Percentiles rank a stretch among this genome's conserved stretches.
phyloP scores from a whole-genome alignment of 2,113 vertebrate species.

The Leptosomus discolor region DNA sequence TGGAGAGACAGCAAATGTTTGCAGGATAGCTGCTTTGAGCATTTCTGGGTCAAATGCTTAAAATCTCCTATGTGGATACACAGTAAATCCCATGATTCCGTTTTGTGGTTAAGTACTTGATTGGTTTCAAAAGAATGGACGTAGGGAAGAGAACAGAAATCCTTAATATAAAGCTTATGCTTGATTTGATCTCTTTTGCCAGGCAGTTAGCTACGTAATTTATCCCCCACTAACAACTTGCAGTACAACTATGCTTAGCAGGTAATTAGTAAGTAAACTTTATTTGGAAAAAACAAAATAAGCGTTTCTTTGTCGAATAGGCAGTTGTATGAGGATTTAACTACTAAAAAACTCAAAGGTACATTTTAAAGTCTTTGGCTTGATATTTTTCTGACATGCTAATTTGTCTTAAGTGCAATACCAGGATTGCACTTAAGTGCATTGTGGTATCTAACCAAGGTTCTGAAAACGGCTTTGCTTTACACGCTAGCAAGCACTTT shows the following conservation, averaged over 20 bases:
- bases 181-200: background rate
- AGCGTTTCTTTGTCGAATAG: background rate
- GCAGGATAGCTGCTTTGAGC: background rate
- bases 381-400: background rate
- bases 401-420: background rate
- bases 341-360: background rate
- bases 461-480: background rate
- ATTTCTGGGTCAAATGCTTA: background rate
- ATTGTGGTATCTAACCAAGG: background rate
- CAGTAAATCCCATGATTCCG: background rate
- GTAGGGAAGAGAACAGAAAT: background rate
- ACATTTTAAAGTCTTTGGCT: background rate
- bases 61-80: background rate
- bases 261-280: constrained; percentile 28
- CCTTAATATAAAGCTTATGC: background rate
- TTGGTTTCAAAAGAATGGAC: background rate
- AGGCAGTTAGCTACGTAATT: constrained; percentile 9
- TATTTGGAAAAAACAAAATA: background rate
- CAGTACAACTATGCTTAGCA: background rate
- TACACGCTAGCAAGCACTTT: background rate
- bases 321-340: background rate
- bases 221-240: background rate
- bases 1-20: background rate
- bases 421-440: background rate
- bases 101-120: background rate